Percentiles rank a stretch among this genome's conserved stretches.
Conservation (phyloP, 2,888 invertebrate genomes). For the Micropterix aruncella region DNA sequence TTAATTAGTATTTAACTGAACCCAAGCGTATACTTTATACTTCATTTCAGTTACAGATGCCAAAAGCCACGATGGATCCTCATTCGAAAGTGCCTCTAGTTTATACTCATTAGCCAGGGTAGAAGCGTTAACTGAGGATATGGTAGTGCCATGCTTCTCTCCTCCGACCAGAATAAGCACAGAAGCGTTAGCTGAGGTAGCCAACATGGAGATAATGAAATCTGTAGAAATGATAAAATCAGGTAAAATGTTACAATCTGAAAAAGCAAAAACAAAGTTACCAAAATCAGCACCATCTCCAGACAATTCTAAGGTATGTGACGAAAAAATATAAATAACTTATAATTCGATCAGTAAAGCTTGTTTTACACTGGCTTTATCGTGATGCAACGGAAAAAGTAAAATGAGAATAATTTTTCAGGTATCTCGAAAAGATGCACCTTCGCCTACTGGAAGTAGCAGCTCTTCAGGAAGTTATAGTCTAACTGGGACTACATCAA, state of each 20-base stretch:
- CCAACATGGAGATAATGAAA: background rate
- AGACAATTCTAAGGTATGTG: background rate
- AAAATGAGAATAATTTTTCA: too few relatives aligned
- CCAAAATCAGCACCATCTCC: background rate
- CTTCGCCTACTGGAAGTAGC: constrained; percentile 40
- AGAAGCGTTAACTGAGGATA: constrained; percentile 51
- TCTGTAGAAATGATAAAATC: background rate
- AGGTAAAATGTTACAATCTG: background rate
- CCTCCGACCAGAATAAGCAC: constrained; percentile 41
- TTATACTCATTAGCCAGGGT: constrained; percentile 64
- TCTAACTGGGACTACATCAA: constrained; percentile 21
- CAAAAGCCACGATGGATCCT: constrained; percentile 61
- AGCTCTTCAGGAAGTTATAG: constrained; percentile 43
- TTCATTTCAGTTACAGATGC: constrained; percentile 26
- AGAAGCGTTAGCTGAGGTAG: constrained; percentile 27
- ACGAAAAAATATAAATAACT: too few relatives aligned
- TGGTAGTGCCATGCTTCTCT: constrained; percentile 44
- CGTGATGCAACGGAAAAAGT: too few relatives aligned
- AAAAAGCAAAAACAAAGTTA: constrained; percentile 1
- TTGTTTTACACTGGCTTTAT: too few relatives aligned
- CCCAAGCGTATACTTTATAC: background rate
- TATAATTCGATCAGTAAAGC: too few relatives aligned
- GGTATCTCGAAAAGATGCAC: constrained; percentile 19
- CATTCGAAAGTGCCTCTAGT: constrained; percentile 79
- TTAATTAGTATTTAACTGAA: constrained; percentile 3